Conservation (phyloP, 2,113 vertebrate genomes). For the Alectura lathami region DNA sequence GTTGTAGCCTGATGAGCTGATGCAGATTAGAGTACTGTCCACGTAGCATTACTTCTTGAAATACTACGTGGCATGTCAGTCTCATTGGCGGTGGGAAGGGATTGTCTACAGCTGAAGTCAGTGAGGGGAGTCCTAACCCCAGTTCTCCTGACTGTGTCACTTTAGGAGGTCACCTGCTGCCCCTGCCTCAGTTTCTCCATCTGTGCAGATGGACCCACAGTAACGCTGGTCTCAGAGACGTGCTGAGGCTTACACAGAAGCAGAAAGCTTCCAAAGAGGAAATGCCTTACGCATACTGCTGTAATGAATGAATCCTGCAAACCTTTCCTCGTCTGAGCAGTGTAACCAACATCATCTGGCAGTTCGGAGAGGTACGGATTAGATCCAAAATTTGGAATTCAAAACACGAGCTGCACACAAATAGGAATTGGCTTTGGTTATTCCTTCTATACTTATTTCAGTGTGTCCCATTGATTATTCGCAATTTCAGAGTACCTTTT, state of each 20-base stretch:
- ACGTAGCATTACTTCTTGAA: neutral
- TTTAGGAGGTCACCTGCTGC: neutral
- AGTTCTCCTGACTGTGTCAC: neutral
- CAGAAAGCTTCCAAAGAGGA: neutral
- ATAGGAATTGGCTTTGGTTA: neutral
- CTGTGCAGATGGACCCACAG: neutral
- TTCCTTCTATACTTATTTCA: neutral
- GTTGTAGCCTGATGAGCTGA: neutral
- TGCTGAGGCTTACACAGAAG: neutral
- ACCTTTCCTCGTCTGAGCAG: fast-evolving
- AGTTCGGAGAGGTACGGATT: neutral
- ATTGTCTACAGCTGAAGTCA: neutral
- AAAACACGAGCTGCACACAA: neutral
- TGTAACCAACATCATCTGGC: neutral
- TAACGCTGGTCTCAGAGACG: fast-evolving
- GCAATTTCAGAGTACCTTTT: neutral
- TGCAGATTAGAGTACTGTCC: neutral
- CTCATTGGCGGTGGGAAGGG: neutral
- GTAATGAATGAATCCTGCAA: neutral
- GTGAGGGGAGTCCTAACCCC: neutral
- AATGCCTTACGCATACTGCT: neutral
- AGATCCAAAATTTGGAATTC: neutral
- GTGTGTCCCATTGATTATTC: neutral
- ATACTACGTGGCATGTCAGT: neutral
- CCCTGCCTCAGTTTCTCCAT: neutral